Conservation (phyloP, 2,888 invertebrate genomes). For the Chrysolina oricalcia region DNA sequence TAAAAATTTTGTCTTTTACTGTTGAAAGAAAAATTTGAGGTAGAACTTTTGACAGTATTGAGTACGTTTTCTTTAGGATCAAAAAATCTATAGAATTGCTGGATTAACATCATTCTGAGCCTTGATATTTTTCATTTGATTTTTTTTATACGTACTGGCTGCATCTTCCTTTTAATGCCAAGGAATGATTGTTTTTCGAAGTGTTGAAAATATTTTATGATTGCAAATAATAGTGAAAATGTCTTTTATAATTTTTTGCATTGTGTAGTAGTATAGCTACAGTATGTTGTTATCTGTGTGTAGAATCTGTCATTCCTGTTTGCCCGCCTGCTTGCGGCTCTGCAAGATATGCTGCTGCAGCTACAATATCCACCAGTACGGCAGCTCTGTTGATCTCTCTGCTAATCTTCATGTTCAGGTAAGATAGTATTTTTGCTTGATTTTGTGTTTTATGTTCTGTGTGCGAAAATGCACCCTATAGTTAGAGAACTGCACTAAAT, state of each 20-base stretch:
- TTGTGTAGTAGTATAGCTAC: slow-evolving; percentile 46
- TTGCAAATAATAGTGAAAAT: neutral
- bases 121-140: no score
- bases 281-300: slow-evolving; percentile 66
- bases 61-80: no score
- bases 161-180: no score
- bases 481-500: neutral
- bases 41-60: no score
- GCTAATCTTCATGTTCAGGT: slow-evolving; percentile 71
- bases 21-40: no score
- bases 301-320: slow-evolving; percentile 93
- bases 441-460: slow-evolving; percentile 50
- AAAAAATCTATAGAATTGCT: no score
- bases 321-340: slow-evolving; percentile 94
- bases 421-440: slow-evolving; percentile 61
- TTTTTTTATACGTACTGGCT: no score
- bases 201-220: neutral
- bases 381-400: slow-evolving; percentile 74
- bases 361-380: slow-evolving; percentile 73
- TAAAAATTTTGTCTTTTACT: no score
- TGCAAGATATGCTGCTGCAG: slow-evolving; percentile 76
- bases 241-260: slow-evolving; percentile 8
- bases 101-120: no score
- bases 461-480: slow-evolving; percentile 8
- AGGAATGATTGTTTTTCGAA: no score